Percentiles rank a stretch among this genome's conserved stretches.
Evolutionary conservation across 2,113 vertebrate species (phyloP).

Genomic region (Clarias magur): DNA sequence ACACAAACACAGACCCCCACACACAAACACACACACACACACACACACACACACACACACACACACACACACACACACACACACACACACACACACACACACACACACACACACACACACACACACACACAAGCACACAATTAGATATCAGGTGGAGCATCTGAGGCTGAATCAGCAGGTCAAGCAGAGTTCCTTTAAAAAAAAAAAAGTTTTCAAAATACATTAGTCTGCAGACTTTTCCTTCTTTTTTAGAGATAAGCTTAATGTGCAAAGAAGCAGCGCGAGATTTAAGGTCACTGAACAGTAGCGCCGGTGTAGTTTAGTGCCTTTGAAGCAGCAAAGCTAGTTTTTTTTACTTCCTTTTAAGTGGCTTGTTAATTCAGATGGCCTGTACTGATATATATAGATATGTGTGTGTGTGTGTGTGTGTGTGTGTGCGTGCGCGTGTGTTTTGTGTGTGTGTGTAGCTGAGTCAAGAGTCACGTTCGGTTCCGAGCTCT

Average conservation of each 20-base stretch:
- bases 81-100: not conserved
- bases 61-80: not conserved
- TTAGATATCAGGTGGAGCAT: not conserved
- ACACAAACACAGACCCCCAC: too few relatives aligned
- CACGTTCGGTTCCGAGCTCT: conserved; percentile 12
- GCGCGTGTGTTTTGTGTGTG: too few relatives aligned
- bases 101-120: not conserved
- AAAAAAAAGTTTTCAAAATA: not conserved
- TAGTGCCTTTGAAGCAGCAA: conserved; percentile 33
- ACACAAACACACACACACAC: not conserved
- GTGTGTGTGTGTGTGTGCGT: not conserved
- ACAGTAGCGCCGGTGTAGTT: conserved; percentile 1
- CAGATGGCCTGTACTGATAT: conserved; percentile 45
- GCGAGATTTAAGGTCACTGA: not conserved
- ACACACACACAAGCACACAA: not conserved
- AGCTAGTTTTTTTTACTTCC: conserved; percentile 38
- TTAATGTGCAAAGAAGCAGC: not conserved
- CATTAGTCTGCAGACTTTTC: not conserved
- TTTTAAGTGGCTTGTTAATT: conserved; percentile 21
- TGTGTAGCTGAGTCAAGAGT: conserved; percentile 38
- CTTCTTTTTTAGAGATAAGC: not conserved
- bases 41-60: not conserved
- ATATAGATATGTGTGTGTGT: too few relatives aligned
- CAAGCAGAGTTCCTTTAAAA: not conserved
- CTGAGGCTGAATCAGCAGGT: not conserved